phyloP scores from a whole-genome alignment of 2,113 vertebrate genomes.

The Trachemys scripta region DNA sequence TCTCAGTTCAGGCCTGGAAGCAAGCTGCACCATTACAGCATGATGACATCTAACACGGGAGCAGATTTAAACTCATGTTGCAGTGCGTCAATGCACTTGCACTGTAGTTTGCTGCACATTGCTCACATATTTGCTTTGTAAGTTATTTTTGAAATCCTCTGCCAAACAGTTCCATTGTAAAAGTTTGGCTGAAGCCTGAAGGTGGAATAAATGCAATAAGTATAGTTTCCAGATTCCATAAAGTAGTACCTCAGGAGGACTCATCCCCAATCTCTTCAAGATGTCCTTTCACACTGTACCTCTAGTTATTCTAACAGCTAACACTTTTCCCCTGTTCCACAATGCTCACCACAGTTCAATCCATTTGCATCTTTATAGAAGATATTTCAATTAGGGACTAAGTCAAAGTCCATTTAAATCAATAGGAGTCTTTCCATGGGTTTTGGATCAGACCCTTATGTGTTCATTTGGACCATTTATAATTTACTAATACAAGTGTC shows the following conservation, averaged over 20 bases:
- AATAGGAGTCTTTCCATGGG: not conserved
- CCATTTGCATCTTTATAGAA: not conserved
- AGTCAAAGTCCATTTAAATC: not conserved
- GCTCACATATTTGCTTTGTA: not conserved
- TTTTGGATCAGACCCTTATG: slow-evolving; percentile 1
- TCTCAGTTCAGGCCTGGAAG: not conserved
- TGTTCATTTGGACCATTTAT: not conserved
- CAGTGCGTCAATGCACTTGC: not conserved
- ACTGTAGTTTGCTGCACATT: not conserved
- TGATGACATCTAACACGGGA: slow-evolving; percentile 42
- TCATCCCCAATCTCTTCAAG: not conserved
- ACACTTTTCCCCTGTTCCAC: not conserved
- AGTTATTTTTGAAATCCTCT: not conserved
- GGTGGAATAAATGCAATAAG: not conserved
- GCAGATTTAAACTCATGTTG: not conserved
- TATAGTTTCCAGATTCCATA: not conserved
- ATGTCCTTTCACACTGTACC: not conserved
- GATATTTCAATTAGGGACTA: not conserved
- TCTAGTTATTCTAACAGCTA: not conserved
- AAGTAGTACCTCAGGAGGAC: not conserved
- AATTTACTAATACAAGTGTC: slow-evolving; percentile 31
- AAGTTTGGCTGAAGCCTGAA: not conserved
- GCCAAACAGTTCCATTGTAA: not conserved
- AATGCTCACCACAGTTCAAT: not conserved
- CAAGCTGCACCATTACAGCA: not conserved